These are phyloP conservation scores for Oscheius onirici DNA, from an alignment of 2,888 invertebrate species.

Conservation along the genomic window DNA sequence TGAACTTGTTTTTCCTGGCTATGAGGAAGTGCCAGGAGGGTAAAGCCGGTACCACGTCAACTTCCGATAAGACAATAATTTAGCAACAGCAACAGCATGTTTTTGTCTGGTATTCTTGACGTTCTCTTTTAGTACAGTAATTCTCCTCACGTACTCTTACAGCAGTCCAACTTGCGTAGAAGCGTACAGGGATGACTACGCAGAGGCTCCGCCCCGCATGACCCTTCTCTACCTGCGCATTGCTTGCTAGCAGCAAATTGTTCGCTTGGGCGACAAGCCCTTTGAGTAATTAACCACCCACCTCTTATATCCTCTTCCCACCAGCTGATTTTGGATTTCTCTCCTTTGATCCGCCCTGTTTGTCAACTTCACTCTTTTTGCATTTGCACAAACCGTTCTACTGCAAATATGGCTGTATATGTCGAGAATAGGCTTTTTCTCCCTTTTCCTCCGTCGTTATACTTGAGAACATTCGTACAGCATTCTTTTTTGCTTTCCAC, in stretches of 20 bases:
- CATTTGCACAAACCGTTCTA: too few species aligned
- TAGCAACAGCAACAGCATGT: too few species aligned
- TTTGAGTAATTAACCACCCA: slow-evolving; percentile 9
- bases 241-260: slow-evolving; percentile 22
- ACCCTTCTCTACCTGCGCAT: slow-evolving; percentile 26
- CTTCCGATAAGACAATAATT: slow-evolving; percentile 4
- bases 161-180: slow-evolving; percentile 10
- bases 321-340: background rate
- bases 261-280: slow-evolving; percentile 9
- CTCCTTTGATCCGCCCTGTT: too few species aligned
- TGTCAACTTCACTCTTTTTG: background rate
- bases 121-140: background rate
- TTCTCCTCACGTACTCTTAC: background rate
- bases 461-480: too few species aligned
- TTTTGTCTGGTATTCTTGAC: background rate
- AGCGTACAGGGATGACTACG: background rate
- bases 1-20: too few species aligned
- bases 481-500: too few species aligned
- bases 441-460: too few species aligned
- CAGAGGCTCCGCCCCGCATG: slow-evolving; percentile 28
- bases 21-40: slow-evolving; percentile 15
- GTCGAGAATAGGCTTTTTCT: too few species aligned
- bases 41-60: slow-evolving; percentile 12
- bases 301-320: background rate
- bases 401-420: too few species aligned